phyloP scores from a whole-genome alignment of 2,888 invertebrate species.

The Fissipunctia ypsillon region DNA sequence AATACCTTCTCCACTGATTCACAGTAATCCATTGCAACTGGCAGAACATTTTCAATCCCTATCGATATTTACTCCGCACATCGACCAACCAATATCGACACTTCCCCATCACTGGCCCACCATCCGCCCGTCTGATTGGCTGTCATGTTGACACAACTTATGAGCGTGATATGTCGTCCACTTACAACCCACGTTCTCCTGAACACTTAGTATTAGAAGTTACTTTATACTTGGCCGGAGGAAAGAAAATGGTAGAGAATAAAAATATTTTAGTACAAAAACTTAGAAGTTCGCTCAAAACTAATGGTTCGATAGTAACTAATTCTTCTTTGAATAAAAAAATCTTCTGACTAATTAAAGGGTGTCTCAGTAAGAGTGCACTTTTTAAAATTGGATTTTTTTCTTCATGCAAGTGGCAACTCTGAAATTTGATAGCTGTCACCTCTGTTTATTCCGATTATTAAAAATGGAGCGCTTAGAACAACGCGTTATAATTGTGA shows the following conservation, averaged over 20 bases:
- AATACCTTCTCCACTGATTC: background rate
- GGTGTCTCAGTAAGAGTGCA: too few species aligned
- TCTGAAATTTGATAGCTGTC: too few species aligned
- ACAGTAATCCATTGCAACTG: background rate
- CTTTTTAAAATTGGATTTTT: too few species aligned
- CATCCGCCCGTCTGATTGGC: conserved; percentile 61
- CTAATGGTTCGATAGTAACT: too few species aligned
- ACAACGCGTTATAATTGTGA: too few species aligned
- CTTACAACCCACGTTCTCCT: conserved; percentile 33
- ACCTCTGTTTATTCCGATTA: too few species aligned
- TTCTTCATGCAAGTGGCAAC: too few species aligned
- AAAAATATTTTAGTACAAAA: background rate
- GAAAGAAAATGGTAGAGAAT: conserved; percentile 16
- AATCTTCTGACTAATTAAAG: too few species aligned
- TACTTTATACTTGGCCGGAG: conserved; percentile 23
- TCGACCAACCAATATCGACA: conserved; percentile 2
- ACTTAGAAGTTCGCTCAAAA: background rate
- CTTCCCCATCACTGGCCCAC: conserved; percentile 37
- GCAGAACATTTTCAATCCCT: background rate
- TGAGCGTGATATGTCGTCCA: conserved; percentile 59
- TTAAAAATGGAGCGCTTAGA: too few species aligned
- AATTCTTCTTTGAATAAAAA: too few species aligned
- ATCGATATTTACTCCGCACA: background rate
- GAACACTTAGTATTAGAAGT: conserved; percentile 43
- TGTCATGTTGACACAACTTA: conserved; percentile 67